Base-by-base conservation (phyloP, 2,888 invertebrate genomes). In the Erebia ligea region DNA sequence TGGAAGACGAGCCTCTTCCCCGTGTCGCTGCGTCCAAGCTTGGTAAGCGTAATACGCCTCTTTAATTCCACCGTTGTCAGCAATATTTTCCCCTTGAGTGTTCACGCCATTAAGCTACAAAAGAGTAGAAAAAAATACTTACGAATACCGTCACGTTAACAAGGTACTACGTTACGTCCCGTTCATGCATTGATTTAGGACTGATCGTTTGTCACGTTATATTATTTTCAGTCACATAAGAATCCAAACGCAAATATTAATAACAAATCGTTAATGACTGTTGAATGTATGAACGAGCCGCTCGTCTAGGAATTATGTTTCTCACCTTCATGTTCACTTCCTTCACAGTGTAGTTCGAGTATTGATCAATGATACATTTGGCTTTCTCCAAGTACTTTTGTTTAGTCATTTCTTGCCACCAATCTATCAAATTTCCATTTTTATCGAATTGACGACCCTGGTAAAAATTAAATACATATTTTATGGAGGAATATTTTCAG, bases 1-100 rank as follows among this genome's bases (percentile, higher is more conserved):
- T 0, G 98, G 97, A 48, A 98, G 90, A 64, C 94, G 91, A 0
- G 91, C 87, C 80, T 97, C 97, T 0, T 90, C 89, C 0, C 95
- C 95, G 81, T 97, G 95, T 10, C 95, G 92, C 21, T 94, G 88
- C 0, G 94, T 94, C 97, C 97, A 98, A 11, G 95, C 94, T 62
- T 95, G 94, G 86, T 98, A 98, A 0, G 98, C 98, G 74, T 95
- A 93, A 86, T 98, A 98, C 0, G 98, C 97, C 84, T 97, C 97
- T 85, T 98, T 98, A 75, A 98, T 95, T 0, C 98, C 98, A 2
- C 98, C 98, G 84, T 98, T 98, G 86, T 98, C 98, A 0, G 98
- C 98, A 70, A 98, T 98, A 85, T 98, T 98, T 86, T 98, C 98
- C 15, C 98, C 98, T 90, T 98, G 98, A 0, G 98, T 98, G 82